Conservation (phyloP, 2,888 invertebrate species). For the Ditula angustiorana region DNA sequence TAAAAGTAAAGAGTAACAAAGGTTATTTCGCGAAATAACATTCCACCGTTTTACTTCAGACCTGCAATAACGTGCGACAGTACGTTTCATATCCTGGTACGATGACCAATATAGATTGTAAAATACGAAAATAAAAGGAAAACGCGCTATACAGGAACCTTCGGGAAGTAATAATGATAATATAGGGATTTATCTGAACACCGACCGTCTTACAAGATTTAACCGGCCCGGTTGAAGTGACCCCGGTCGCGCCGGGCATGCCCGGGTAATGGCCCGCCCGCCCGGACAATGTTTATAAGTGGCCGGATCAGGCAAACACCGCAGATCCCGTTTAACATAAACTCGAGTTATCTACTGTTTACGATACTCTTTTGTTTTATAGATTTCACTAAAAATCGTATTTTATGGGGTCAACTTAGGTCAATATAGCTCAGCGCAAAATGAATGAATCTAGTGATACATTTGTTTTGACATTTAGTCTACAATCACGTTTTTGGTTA, state of each 20-base stretch:
- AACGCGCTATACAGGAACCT: constrained; percentile 57
- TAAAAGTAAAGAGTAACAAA: neutral
- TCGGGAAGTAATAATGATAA: constrained; percentile 71
- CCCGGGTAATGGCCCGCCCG: constrained; percentile 27
- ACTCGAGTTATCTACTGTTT: constrained; percentile 58
- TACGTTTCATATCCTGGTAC: neutral
- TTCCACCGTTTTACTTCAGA: neutral
- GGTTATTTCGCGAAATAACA: neutral
- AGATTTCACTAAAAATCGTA: constrained; percentile 37
- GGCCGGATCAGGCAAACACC: constrained; percentile 60
- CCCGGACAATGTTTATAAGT: constrained; percentile 66
- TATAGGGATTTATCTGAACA: constrained; percentile 66
- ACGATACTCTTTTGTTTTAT: constrained; percentile 52
- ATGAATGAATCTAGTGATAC: too few species aligned
- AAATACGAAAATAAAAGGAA: constrained; percentile 59
- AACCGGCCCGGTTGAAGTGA: constrained; percentile 55
- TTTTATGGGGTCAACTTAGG: constrained; percentile 23
- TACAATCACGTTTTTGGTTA: too few species aligned
- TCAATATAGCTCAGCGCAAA: neutral
- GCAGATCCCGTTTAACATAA: constrained; percentile 69
- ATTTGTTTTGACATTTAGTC: too few species aligned
- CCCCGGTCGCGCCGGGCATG: constrained; percentile 45
- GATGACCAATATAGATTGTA: constrained; percentile 36
- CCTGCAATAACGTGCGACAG: neutral
- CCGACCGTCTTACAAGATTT: constrained; percentile 73